phyloP scores from a whole-genome alignment of 2,888 invertebrate species.

The Podotricha telesiphe region DNA sequence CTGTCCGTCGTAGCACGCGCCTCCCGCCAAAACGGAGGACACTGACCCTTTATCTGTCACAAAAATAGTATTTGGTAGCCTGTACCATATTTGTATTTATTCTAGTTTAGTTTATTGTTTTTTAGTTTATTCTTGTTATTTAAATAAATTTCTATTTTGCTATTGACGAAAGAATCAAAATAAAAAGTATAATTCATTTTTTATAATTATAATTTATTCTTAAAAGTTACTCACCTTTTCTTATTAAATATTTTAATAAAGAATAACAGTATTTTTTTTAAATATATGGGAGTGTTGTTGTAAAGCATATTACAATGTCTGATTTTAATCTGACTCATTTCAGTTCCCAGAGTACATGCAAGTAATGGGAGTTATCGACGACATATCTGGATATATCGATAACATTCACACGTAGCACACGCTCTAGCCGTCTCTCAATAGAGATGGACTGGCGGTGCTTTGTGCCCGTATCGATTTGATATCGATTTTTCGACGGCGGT shows the following conservation, averaged over 20 bases:
- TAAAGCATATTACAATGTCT: constrained; percentile 48
- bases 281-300: constrained; percentile 37
- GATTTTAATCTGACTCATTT: constrained; percentile 63
- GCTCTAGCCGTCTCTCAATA: constrained; percentile 74
- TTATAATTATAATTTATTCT: too few relatives aligned
- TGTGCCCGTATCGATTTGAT: constrained; percentile 74
- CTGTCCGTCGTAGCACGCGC: constrained; percentile 72
- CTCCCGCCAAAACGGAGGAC: constrained; percentile 63
- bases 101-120: too few relatives aligned
- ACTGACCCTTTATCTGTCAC: constrained; percentile 64
- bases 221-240: neutral
- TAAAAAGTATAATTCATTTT: too few relatives aligned
- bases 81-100: constrained; percentile 39
- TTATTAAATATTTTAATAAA: constrained; percentile 6
- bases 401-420: constrained; percentile 83
- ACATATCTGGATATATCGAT: constrained; percentile 78
- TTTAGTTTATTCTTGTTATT: neutral
- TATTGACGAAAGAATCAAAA: too few relatives aligned
- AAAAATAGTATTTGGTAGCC: constrained; percentile 55
- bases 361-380: constrained; percentile 77
- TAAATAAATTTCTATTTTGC: too few relatives aligned
- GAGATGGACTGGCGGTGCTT: constrained; percentile 77
- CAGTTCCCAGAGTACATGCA: constrained; percentile 66
- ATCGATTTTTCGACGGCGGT: constrained; percentile 79
- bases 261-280: constrained; percentile 14